A percentile compares a stretch with the other conserved stretches of the same genome.
phyloP scores from a whole-genome alignment of 2,888 invertebrate genomes.

The Cancer borealis region DNA sequence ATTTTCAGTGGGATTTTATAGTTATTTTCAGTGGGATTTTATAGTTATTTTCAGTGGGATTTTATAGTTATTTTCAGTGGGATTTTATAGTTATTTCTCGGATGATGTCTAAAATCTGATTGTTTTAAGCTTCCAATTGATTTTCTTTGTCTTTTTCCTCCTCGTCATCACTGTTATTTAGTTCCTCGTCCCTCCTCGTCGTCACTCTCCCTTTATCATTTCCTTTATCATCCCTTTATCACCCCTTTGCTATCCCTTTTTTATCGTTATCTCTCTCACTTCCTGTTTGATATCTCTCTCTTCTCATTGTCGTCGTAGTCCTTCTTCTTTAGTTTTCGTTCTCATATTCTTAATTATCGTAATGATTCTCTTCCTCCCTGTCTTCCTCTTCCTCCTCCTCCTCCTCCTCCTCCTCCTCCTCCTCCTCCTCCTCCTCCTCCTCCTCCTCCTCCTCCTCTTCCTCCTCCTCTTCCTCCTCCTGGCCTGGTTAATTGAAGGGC shows the following conservation, averaged over 20 bases:
- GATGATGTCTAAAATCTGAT: too few relatives aligned
- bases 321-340: not conserved
- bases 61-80: not conserved
- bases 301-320: not conserved
- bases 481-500: conserved; percentile 20
- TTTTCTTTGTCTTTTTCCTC: not conserved
- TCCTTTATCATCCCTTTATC: not conserved
- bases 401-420: too few relatives aligned
- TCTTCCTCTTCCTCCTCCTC: not conserved
- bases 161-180: not conserved
- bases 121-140: too few relatives aligned
- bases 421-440: not conserved
- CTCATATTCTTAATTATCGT: not conserved
- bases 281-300: not conserved
- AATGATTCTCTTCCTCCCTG: not conserved
- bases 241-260: not conserved
- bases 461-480: too few relatives aligned
- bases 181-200: not conserved
- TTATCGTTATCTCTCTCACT: not conserved
- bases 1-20: not conserved
- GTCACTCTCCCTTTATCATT: not conserved
- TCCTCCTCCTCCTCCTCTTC: not conserved
- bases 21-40: too few relatives aligned
- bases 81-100: not conserved
- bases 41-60: not conserved